Conservation (phyloP, 2,888 invertebrate genomes). For the Cosmia trapezina region DNA sequence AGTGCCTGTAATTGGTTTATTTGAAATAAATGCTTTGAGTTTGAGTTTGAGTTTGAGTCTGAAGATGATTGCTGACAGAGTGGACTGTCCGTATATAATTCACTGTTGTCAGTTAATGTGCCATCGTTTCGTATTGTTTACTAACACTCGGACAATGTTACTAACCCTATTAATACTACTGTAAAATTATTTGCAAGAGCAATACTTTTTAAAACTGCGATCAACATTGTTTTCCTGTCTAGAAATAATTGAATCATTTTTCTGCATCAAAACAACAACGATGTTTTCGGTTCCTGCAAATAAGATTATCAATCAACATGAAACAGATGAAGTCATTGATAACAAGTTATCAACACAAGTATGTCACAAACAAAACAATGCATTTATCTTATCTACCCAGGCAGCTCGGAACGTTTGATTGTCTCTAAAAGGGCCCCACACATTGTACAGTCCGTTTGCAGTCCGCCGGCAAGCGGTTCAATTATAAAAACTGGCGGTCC, state of each 20-base stretch:
- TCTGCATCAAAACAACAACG: background rate
- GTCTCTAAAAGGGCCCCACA: too few relatives aligned
- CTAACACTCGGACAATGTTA: too few relatives aligned
- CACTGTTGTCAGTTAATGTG: too few relatives aligned
- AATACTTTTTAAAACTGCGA: background rate
- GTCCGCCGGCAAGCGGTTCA: too few relatives aligned
- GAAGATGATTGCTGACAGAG: too few relatives aligned
- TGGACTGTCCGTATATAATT: too few relatives aligned
- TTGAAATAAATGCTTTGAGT: too few relatives aligned
- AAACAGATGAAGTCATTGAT: slow-evolving; percentile 24
- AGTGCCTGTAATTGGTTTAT: too few relatives aligned
- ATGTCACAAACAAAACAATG: slow-evolving; percentile 31
- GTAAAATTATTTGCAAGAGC: background rate
- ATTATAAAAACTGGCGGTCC: too few relatives aligned
- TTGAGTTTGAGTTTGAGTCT: too few relatives aligned
- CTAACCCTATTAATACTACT: background rate
- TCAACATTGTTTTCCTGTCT: background rate
- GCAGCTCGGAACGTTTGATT: background rate
- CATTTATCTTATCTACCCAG: slow-evolving; percentile 21
- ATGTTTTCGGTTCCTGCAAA: slow-evolving; percentile 10
- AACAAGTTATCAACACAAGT: slow-evolving; percentile 2
- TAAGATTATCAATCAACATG: slow-evolving; percentile 26
- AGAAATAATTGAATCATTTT: background rate
- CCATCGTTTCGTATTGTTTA: too few relatives aligned
- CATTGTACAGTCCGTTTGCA: too few relatives aligned